Evolutionary conservation across 2,888 invertebrate genomes (phyloP).

Genomic region (Isoperla grammatica): DNA sequence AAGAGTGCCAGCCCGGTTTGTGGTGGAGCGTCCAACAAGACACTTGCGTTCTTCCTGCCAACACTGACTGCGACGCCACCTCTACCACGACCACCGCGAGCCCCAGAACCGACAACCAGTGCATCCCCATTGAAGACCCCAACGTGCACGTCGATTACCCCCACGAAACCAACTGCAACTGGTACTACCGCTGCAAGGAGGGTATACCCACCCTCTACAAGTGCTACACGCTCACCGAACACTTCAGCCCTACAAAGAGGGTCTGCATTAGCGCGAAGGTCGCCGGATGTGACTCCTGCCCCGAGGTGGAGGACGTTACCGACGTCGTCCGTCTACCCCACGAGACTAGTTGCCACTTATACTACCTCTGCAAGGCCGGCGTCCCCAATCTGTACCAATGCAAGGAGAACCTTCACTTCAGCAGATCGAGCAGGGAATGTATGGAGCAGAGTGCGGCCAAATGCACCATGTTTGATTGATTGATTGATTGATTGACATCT

Average conservation of each 20-base stretch:
- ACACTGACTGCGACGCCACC: neutral
- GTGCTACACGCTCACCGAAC: neutral
- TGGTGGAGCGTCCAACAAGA: neutral
- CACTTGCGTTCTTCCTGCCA: neutral
- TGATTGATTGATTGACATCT: no score
- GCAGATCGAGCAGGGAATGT: neutral
- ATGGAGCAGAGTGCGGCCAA: neutral
- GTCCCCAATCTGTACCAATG: neutral
- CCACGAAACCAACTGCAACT: no score
- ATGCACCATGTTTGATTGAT: neutral
- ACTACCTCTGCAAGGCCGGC: neutral
- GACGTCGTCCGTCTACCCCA: neutral
- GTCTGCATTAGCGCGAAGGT: neutral
- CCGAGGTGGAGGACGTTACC: neutral
- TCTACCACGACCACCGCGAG: neutral
- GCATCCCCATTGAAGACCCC: no score
- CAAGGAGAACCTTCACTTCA: neutral
- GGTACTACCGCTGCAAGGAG: neutral
- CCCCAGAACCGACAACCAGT: no score
- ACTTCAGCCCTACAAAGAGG: slow-evolving; percentile 4
- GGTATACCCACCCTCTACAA: neutral
- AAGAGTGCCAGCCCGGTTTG: neutral
- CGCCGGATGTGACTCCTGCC: slow-evolving; percentile 1
- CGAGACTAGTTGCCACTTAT: neutral
- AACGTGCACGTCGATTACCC: no score